Evolutionary conservation across 2,113 vertebrate species (phyloP).

Genomic region (Uria aalge): DNA sequence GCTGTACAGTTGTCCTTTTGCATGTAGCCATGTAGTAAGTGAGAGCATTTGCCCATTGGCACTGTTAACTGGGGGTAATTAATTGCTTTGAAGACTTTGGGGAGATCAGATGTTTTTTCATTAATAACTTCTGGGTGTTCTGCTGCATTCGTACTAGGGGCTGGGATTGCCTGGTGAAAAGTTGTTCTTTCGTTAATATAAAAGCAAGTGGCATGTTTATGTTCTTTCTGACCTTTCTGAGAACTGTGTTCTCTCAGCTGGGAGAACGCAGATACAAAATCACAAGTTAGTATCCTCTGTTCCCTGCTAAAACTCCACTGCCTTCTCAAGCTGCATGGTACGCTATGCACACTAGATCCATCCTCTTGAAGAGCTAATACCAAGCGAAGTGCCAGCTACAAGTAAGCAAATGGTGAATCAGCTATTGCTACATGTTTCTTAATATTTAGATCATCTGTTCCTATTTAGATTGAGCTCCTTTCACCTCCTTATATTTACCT

Average conservation of each 20-base stretch:
- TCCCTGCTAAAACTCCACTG: not conserved
- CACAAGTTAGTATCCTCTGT: not conserved
- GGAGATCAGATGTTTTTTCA: not conserved
- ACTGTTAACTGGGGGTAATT: not conserved
- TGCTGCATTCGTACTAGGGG: not conserved
- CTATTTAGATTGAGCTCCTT: not conserved
- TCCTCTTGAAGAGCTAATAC: not conserved
- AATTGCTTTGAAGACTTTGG: not conserved
- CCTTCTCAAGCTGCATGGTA: not conserved
- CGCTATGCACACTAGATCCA: not conserved
- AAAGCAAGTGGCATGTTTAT: not conserved
- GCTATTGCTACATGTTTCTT: not conserved
- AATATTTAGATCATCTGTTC: not conserved
- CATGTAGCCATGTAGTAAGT: not conserved
- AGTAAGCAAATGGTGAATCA: not conserved
- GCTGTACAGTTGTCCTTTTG: not conserved
- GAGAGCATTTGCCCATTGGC: not conserved
- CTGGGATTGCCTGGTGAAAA: not conserved
- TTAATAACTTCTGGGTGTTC: not conserved
- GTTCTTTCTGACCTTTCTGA: not conserved
- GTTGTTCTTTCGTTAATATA: not conserved
- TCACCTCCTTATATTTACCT: not conserved
- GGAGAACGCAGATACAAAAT: not conserved
- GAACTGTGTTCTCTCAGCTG: not conserved
- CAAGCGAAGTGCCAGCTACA: not conserved